Base-by-base conservation (phyloP, 1,140 invertebrate species). In the Elysia chlorotica region DNA sequence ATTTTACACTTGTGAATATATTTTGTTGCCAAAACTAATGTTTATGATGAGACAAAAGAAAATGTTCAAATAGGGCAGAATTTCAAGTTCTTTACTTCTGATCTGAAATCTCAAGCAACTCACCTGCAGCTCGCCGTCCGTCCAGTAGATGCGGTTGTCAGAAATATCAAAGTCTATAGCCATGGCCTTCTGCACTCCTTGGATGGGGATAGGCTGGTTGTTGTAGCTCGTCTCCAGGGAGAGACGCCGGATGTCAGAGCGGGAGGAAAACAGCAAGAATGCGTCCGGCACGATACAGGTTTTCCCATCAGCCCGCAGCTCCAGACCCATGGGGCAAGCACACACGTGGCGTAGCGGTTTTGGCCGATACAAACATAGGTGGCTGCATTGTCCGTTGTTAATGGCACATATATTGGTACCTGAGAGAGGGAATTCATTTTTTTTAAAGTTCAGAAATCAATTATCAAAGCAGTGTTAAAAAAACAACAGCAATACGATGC, bases 301-400 rank as follows among this genome's bases (percentile, higher is more conserved):
- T 70, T 90, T 91, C 68, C 91, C 90, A 83, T 96, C 93, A 61
- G 89, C 91, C 21, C 91, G 90, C 30, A 97, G 87, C 83, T 97
- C 95, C 74, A 94, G 73, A 0, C 85, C 85, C 81, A 83, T 86
- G 5, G 98, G 97, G 87, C 98, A 99, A 19, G 93, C 93, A 85
- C 98, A 99, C 2, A 83, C 76, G 3, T 80, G 79, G 2, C 79
- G 79, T 33, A 80, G 75, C 4, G 74, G 94, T 90, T 79, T 92
- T 93, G 56, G 94, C 93, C 0, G 93, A 36, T 98, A 93, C 0
- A 99, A 88, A 86, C 98, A 99, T 0, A 99, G 89, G 90, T 99
- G 97, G 0, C 96, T 98, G 83, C 98, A 99, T 1, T 95, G 96
- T 31, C 96, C 96, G 85, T 99, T 99, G 79, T 97, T 94, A 0